Evolutionary conservation across 2,113 vertebrate species (phyloP), one percentile per base, ranked within the genome.

Genomic region (Chionodraco myersi): DNA sequence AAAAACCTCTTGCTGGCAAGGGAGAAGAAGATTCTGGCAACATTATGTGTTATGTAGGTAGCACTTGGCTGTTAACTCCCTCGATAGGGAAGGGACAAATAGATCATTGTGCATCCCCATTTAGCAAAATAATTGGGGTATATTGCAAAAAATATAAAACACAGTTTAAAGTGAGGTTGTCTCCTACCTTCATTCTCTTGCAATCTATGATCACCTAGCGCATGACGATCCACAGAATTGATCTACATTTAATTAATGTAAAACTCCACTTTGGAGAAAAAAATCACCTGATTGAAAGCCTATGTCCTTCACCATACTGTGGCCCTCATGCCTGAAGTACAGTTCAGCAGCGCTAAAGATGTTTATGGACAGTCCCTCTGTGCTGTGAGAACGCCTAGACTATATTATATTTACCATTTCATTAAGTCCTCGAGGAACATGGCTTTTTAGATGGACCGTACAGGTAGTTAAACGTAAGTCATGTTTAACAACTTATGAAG

Each of bases 371-470:
- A 10, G 62, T 65, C 67, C 71, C 59, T 66, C 44, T 63, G 49
- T 58, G 56, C 54, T 77, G 72, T n/a, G 18, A 64, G 41, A 60
- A 75, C 70, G 76, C 66, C 21, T 75, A 64, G 75, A 47, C 49
- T 62, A 60, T 75, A 83, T 83, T 79, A 79, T 57, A 87, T 89
- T 88, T 81, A 88, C 34, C 79, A 75, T 92, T 90, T 89, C 70
- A 88, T 92, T 89, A 91, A 78, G 73, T 88, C 76, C 80, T 67
- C 18, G 61, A 86, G 67, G 57, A 79, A 60, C 60, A 70, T 21
- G 21, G 13, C 82, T 70, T 83, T 86, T 74, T 59, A 86, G 88
- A 90, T 78, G 75, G 86, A 65, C 60, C 79, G 72, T 79, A 82
- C 75, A 85, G 75, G 65, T 66, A 63, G 52, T 54, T 91, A 41